A percentile compares a stretch with the other conserved stretches of the same genome.
phyloP scores from a whole-genome alignment of 2,113 vertebrate species.

The Phrynocephalus versicolor region DNA sequence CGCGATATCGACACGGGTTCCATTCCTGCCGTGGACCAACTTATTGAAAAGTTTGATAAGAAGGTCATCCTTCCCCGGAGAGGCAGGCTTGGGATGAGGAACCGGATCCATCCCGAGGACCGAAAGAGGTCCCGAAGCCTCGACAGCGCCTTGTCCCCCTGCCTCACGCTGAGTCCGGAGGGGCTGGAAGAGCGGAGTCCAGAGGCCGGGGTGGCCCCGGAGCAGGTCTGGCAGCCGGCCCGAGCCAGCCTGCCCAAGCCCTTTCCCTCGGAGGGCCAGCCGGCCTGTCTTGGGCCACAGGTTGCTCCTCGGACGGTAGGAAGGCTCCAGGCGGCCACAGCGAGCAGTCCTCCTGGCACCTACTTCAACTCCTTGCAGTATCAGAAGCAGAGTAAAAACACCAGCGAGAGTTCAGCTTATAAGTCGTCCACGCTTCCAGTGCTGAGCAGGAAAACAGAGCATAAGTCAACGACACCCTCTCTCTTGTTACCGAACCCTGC shows the following conservation, averaged over 20 bases:
- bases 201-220: slow-evolving; percentile 80
- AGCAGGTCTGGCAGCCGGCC: slow-evolving; percentile 86
- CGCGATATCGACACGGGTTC: slow-evolving; percentile 93
- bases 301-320: slow-evolving; percentile 45
- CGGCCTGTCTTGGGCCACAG: slow-evolving; percentile 61
- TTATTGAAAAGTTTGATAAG: slow-evolving; percentile 93
- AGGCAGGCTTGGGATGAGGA: slow-evolving; percentile 86
- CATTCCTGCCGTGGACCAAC: slow-evolving; percentile 87
- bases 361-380: slow-evolving; percentile 50
- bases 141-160: slow-evolving; percentile 84
- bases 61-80: slow-evolving; percentile 82
- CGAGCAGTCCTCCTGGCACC: slow-evolving; percentile 48
- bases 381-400: slow-evolving; percentile 46
- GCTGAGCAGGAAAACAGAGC: slow-evolving; percentile 66
- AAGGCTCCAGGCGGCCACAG: slow-evolving; percentile 47
- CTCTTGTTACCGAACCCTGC: slow-evolving; percentile 64
- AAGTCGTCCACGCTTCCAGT: slow-evolving; percentile 66
- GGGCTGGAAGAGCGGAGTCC: slow-evolving; percentile 75
- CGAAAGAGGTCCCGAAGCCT: slow-evolving; percentile 86
- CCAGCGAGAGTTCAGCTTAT: background rate
- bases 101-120: slow-evolving; percentile 88
- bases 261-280: slow-evolving; percentile 39
- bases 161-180: slow-evolving; percentile 67
- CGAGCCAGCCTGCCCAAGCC: slow-evolving; percentile 79
- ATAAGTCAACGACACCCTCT: slow-evolving; percentile 70